phyloP scores from a whole-genome alignment of 2,888 invertebrate genomes.

The Nycteola revayana region DNA sequence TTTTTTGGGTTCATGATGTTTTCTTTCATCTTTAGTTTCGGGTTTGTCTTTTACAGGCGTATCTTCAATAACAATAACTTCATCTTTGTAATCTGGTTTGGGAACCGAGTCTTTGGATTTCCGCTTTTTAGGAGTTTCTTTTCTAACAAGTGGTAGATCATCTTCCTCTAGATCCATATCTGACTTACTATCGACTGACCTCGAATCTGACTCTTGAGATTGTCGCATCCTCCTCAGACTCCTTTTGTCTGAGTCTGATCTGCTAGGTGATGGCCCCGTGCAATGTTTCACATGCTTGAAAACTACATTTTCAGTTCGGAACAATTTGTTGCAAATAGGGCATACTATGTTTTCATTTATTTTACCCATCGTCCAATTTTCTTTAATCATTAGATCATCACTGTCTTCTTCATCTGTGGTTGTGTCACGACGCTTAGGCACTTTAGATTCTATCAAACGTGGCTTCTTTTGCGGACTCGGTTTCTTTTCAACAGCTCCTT shows the following conservation, averaged over 20 bases:
- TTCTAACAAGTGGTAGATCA: conserved; percentile 32
- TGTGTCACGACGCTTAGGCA: conserved; percentile 32
- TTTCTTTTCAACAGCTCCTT: conserved; percentile 41
- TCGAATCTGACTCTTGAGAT: conserved; percentile 57
- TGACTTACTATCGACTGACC: conserved; percentile 45
- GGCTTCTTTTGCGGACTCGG: conserved; percentile 66
- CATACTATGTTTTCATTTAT: conserved; percentile 77
- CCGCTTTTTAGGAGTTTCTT: conserved; percentile 43
- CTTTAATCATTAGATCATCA: conserved; percentile 58
- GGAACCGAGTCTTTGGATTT: conserved; percentile 48
- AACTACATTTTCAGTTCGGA: conserved; percentile 75
- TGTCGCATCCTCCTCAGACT: conserved; percentile 50
- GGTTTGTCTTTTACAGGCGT: conserved; percentile 45
- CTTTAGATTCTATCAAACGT: conserved; percentile 53
- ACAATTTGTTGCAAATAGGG: conserved; percentile 74
- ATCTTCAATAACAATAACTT: conserved; percentile 59
- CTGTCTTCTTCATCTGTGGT: conserved; percentile 49
- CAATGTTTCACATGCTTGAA: conserved; percentile 80
- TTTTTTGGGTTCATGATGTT: conserved; percentile 44
- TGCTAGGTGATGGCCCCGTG: conserved; percentile 70
- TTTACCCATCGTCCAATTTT: conserved; percentile 80
- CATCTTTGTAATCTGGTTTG: conserved; percentile 46
- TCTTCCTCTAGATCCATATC: conserved; percentile 51
- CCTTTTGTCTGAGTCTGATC: conserved; percentile 66
- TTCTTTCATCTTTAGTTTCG: conserved; percentile 37